A percentile compares a stretch with the other conserved stretches of the same genome.
Conservation (phyloP, 2,888 invertebrate species). For the Drosophila lacicola region DNA sequence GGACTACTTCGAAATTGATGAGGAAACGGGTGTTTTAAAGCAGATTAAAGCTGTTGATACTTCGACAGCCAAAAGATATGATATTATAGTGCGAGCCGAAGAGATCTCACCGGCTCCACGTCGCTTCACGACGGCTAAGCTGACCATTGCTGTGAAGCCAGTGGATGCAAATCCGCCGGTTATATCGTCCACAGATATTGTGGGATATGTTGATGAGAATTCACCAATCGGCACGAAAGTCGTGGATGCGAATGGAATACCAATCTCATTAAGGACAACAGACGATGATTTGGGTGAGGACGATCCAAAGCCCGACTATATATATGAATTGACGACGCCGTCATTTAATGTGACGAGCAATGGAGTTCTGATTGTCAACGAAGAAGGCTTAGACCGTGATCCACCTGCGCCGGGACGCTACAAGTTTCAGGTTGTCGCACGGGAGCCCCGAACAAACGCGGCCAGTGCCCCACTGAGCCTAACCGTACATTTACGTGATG, state of each 20-base stretch:
- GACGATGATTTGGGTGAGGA: conserved; percentile 94
- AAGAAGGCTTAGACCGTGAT: conserved; percentile 94
- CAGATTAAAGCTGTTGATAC: conserved; percentile 93
- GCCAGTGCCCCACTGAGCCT: conserved; percentile 93
- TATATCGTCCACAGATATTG: conserved; percentile 89
- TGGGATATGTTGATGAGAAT: conserved; percentile 94
- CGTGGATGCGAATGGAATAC: conserved; percentile 88
- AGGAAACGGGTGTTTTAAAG: conserved; percentile 91
- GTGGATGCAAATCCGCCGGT: conserved; percentile 94
- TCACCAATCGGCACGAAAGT: conserved; percentile 94
- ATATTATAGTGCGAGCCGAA: conserved; percentile 93
- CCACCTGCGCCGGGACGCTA: conserved; percentile 93
- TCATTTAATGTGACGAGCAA: conserved; percentile 92
- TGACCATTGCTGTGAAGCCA: conserved; percentile 92
- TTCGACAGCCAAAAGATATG: conserved; percentile 91
- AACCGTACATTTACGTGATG: conserved; percentile 91
- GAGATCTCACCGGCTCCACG: conserved; percentile 92
- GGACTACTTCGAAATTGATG: conserved; percentile 93
- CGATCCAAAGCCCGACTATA: conserved; percentile 92
- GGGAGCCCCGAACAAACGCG: conserved; percentile 91
- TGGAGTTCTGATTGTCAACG: conserved; percentile 91
- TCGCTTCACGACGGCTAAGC: conserved; percentile 92
- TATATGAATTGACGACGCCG: conserved; percentile 93
- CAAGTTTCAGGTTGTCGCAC: conserved; percentile 94
- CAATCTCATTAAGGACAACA: conserved; percentile 90